Evolutionary conservation across 2,113 vertebrate species (phyloP).

Genomic region (Hypocryptadius cinnamomeus): DNA sequence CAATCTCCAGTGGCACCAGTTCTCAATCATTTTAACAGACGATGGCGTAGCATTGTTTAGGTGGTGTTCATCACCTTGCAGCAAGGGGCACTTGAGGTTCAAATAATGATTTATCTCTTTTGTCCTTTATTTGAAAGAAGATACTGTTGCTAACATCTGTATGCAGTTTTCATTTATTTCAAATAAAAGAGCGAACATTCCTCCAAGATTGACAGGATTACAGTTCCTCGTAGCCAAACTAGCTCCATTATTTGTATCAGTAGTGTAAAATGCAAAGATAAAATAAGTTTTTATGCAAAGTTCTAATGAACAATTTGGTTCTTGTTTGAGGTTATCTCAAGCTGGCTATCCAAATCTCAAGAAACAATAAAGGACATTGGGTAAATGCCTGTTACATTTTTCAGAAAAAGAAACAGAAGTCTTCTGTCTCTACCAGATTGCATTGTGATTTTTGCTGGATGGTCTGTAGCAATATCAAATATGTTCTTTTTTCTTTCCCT

Average conservation of each 20-base stretch:
- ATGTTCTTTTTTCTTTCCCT: slow-evolving; percentile 19
- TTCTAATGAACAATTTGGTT: slow-evolving; percentile 45
- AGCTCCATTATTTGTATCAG: slow-evolving; percentile 40
- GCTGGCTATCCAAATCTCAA: slow-evolving; percentile 7
- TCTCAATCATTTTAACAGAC: neutral
- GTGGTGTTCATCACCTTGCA: neutral
- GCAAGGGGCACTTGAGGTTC: neutral
- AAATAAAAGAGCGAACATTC: slow-evolving; percentile 19
- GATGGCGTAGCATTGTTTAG: neutral
- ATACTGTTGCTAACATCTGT: slow-evolving; percentile 9
- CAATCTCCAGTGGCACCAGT: neutral
- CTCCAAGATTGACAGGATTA: neutral
- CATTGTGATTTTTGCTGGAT: slow-evolving; percentile 37
- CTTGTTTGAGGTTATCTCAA: slow-evolving; percentile 56
- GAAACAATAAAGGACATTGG: slow-evolving; percentile 35
- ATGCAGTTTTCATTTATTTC: neutral
- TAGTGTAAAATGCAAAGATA: neutral
- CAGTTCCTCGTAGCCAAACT: neutral
- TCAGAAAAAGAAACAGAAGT: slow-evolving; percentile 46
- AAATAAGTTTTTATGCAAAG: slow-evolving; percentile 55
- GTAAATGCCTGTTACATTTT: slow-evolving; percentile 15
- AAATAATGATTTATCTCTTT: neutral
- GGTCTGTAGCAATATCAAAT: neutral
- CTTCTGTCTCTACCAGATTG: slow-evolving; percentile 40
- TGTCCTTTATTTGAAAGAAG: slow-evolving; percentile 8